These are phyloP conservation scores for Borostomias antarcticus DNA, from an alignment of 2,797 vertebrate genomes.

Conservation along the genomic window DNA sequence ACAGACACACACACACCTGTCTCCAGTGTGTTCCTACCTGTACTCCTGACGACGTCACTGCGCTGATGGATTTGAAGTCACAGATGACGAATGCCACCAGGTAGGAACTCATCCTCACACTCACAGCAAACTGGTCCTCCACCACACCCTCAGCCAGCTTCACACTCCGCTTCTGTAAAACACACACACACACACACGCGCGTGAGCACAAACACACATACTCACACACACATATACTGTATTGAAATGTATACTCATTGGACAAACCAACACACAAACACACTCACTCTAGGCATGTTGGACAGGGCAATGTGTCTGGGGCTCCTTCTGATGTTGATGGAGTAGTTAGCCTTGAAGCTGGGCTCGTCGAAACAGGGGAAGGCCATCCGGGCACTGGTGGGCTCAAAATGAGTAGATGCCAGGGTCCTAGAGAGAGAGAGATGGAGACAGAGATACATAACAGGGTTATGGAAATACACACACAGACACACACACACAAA, in stretches of 20 bases:
- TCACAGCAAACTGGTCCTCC: slow-evolving; percentile 77
- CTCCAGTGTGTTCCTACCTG: slow-evolving; percentile 56
- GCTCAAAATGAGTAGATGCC: slow-evolving; percentile 81
- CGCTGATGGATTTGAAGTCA: slow-evolving; percentile 78
- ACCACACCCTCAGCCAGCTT: slow-evolving; percentile 59
- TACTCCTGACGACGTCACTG: slow-evolving; percentile 72
- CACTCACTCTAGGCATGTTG: slow-evolving; percentile 81
- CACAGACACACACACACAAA: not conserved
- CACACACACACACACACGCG: slow-evolving; percentile 3
- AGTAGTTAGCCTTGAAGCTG: slow-evolving; percentile 81
- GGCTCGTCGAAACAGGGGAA: slow-evolving; percentile 84
- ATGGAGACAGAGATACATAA: slow-evolving; percentile 1
- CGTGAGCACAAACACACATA: not conserved
- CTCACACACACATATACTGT: not conserved
- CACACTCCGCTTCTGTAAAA: slow-evolving; percentile 70
- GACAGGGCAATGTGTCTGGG: slow-evolving; percentile 71
- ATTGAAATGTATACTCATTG: too few relatives aligned
- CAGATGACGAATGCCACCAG: slow-evolving; percentile 79
- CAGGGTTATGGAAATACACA: not conserved
- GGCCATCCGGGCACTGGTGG: slow-evolving; percentile 73
- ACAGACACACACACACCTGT: not conserved
- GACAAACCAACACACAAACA: not conserved
- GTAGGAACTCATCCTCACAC: slow-evolving; percentile 81
- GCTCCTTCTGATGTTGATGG: slow-evolving; percentile 74
- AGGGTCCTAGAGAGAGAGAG: slow-evolving; percentile 60